Percentiles rank a stretch among this genome's conserved stretches.
phyloP scores from a whole-genome alignment of 2,797 vertebrate genomes.

The Mus spretus region DNA sequence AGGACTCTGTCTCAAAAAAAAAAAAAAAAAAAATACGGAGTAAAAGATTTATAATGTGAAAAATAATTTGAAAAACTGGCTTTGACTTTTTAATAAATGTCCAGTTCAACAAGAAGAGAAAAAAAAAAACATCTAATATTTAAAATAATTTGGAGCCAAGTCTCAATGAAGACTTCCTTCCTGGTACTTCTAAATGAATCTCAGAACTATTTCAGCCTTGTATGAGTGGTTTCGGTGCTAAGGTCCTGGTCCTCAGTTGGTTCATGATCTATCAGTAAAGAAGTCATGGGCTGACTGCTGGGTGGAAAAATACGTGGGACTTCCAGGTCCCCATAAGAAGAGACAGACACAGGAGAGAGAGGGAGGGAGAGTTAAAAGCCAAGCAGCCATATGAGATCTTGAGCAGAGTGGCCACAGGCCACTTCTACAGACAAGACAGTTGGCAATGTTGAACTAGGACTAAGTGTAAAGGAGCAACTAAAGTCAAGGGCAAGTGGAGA shows the following conservation, averaged over 20 bases:
- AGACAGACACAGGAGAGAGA: no score
- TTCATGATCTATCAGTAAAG: not conserved
- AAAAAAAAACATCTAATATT: not conserved
- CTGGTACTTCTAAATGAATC: not conserved
- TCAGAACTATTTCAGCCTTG: constrained; percentile 24
- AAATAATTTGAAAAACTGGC: constrained; percentile 10
- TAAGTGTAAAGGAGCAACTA: not conserved
- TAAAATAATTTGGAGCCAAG: constrained; percentile 45
- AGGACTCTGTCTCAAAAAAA: not conserved
- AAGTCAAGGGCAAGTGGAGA: not conserved
- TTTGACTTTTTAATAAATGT: not conserved
- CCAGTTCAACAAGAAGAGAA: constrained; percentile 25
- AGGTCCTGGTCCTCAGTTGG: not conserved
- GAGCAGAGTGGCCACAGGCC: not conserved
- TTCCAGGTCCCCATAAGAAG: not conserved
- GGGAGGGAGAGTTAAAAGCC: not conserved
- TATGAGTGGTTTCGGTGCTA: not conserved
- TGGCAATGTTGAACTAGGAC: not conserved
- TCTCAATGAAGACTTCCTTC: not conserved
- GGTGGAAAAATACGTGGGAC: not conserved
- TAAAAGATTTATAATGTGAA: not conserved
- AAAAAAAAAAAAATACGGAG: not conserved
- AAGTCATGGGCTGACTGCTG: not conserved
- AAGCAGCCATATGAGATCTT: not conserved
- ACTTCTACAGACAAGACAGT: not conserved